Evolutionary conservation across 2,888 invertebrate genomes (phyloP).

Genomic region (Cephus nigrinus): DNA sequence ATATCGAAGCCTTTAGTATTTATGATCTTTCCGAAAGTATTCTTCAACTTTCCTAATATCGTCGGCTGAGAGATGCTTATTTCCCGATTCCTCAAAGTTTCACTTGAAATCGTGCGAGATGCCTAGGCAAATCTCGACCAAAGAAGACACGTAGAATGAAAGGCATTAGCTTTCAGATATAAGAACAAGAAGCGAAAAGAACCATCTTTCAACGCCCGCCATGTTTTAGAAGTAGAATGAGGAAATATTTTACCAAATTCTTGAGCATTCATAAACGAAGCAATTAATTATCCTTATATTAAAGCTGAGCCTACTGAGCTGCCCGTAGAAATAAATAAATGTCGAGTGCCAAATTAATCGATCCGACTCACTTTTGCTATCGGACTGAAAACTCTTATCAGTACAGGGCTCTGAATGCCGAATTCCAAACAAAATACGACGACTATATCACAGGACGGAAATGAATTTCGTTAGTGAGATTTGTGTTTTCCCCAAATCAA

Average conservation of each 20-base stretch:
- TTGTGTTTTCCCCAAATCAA: neutral
- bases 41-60: constrained; percentile 35
- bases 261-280: neutral
- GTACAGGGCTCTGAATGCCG: neutral
- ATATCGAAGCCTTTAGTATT: constrained; percentile 19
- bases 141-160: neutral
- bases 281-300: neutral
- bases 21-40: constrained; percentile 22
- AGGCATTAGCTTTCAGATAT: neutral
- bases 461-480: neutral
- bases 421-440: neutral
- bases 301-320: neutral
- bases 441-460: neutral
- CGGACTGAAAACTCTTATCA: neutral
- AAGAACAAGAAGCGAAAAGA: neutral
- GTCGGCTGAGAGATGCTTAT: constrained; percentile 24
- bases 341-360: neutral
- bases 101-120: neutral
- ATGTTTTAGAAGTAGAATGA: neutral
- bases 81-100: constrained; percentile 19
- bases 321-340: neutral
- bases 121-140: neutral
- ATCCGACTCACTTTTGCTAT: neutral
- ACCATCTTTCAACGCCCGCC: neutral
- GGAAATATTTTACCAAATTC: neutral